phyloP scores from a whole-genome alignment of 2,888 invertebrate species.

The Pterostichus niger region DNA sequence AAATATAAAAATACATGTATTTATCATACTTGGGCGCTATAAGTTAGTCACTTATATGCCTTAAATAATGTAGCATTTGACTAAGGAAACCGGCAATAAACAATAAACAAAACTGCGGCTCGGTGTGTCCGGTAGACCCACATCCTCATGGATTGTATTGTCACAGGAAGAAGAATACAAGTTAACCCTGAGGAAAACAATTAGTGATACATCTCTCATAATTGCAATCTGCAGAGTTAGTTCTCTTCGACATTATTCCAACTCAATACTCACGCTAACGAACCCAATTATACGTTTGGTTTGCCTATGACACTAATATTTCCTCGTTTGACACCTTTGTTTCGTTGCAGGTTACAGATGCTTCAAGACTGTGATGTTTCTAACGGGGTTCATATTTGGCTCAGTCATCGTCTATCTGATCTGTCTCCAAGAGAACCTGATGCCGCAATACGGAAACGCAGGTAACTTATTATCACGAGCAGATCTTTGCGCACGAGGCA shows the following conservation, averaged over 20 bases:
- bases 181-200: neutral
- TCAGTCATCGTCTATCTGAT: conserved; percentile 89
- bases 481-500: conserved; percentile 18
- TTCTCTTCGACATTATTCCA: neutral
- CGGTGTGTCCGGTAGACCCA: too few relatives aligned
- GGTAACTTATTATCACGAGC: conserved; percentile 76
- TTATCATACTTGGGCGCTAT: too few relatives aligned
- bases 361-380: conserved; percentile 92
- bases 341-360: conserved; percentile 88
- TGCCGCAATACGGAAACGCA: conserved; percentile 88
- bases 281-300: neutral
- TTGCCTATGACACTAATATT: neutral
- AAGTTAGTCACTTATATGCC: too few relatives aligned
- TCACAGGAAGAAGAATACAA: too few relatives aligned
- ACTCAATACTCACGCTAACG: neutral
- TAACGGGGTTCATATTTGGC: conserved; percentile 92
- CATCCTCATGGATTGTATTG: too few relatives aligned
- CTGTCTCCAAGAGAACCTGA: conserved; percentile 88
- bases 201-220: neutral
- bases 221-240: neutral
- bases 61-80: too few relatives aligned
- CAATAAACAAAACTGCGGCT: too few relatives aligned
- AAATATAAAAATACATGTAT: too few relatives aligned
- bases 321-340: neutral
- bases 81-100: too few relatives aligned